These are phyloP conservation scores for Clepsis dumicolana DNA, from an alignment of 2,888 invertebrate genomes.

Conservation along the genomic window DNA sequence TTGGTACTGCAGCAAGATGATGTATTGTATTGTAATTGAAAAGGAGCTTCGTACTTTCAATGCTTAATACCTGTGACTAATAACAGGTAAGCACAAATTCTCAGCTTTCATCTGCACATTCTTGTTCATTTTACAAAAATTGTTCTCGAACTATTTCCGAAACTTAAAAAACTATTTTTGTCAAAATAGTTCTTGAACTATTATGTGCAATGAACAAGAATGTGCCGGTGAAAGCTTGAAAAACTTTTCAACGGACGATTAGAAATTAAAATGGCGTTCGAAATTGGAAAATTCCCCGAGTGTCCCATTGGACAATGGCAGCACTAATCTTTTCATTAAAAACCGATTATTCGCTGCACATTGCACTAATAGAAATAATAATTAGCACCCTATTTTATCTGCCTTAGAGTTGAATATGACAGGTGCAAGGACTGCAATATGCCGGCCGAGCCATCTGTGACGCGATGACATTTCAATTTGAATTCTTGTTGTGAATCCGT, in stretches of 20 bases:
- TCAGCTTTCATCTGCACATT: not conserved
- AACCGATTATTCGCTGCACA: slow-evolving; percentile 84
- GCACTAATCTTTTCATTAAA: slow-evolving; percentile 86
- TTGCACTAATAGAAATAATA: slow-evolving; percentile 82
- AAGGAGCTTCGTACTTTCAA: no score
- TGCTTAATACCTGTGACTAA: not conserved
- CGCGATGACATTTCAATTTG: slow-evolving; percentile 84
- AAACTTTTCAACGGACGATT: slow-evolving; percentile 20
- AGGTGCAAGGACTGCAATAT: slow-evolving; percentile 65
- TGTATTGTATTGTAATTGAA: no score
- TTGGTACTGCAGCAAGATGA: no score
- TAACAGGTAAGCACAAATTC: not conserved
- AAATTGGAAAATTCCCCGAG: slow-evolving; percentile 82
- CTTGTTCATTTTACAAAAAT: not conserved
- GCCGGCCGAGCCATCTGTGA: slow-evolving; percentile 63
- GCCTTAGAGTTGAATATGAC: slow-evolving; percentile 54
- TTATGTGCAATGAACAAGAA: no score
- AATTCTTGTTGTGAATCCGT: slow-evolving; percentile 72
- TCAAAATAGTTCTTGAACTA: slow-evolving; percentile 16
- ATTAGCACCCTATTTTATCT: slow-evolving; percentile 53
- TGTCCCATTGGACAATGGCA: slow-evolving; percentile 76
- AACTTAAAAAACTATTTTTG: not conserved
- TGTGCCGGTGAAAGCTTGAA: no score
- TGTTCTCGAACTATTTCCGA: no score
- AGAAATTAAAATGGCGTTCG: slow-evolving; percentile 48